phyloP scores from a whole-genome alignment of 2,113 vertebrate genomes.

The Petrocephalus zakoni region DNA sequence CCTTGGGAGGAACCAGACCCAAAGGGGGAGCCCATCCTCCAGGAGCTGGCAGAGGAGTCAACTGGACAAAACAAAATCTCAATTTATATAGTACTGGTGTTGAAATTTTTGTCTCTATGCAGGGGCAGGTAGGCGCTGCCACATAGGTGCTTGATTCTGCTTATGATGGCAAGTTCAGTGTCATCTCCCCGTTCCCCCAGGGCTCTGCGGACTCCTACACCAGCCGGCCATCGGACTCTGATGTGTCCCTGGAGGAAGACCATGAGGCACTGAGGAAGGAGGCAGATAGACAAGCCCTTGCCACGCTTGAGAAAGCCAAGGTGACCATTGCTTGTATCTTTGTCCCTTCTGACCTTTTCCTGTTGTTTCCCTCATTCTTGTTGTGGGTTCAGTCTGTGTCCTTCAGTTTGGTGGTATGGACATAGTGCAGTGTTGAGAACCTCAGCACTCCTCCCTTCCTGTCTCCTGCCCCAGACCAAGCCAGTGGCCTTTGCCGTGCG shows the following conservation, averaged over 20 bases:
- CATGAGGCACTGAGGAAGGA: constrained; percentile 89
- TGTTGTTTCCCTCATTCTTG: neutral
- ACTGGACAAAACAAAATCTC: too few species aligned
- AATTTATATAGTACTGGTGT: too few species aligned
- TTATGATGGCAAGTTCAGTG: neutral
- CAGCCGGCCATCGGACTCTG: constrained; percentile 92
- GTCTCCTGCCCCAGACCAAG: constrained; percentile 73
- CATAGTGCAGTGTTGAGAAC: neutral
- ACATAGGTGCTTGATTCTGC: too few species aligned
- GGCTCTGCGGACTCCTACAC: constrained; percentile 97
- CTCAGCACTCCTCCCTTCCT: neutral
- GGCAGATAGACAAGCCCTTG: constrained; percentile 89
- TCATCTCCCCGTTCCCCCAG: constrained; percentile 49
- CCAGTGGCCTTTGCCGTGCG: constrained; percentile 92
- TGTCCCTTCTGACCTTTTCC: neutral
- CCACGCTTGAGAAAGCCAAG: constrained; percentile 97
- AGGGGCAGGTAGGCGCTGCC: too few species aligned
- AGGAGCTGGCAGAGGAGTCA: neutral
- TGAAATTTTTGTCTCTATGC: too few species aligned
- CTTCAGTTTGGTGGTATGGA: neutral
- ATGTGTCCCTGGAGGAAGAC: constrained; percentile 94
- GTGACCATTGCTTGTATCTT: constrained; percentile 57
- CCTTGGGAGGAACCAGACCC: too few species aligned
- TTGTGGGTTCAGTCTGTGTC: neutral
- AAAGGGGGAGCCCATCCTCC: too few species aligned